Conservation (phyloP, 2,888 invertebrate species). For the Caenorhabditis macrosperma region DNA sequence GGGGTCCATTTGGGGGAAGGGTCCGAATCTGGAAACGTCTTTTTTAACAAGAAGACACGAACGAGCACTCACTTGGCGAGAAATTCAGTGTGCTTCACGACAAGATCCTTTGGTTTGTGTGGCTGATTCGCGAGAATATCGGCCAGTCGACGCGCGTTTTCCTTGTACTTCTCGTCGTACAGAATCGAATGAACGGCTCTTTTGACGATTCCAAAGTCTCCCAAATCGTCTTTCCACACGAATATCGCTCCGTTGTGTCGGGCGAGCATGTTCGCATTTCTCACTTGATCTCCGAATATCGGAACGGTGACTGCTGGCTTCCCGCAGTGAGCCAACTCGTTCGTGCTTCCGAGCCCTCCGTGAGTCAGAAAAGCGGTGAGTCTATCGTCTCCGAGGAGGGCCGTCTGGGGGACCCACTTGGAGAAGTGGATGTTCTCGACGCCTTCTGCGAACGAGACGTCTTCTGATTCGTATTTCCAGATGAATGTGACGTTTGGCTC, state of each 20-base stretch:
- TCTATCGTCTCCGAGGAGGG: slow-evolving; percentile 38
- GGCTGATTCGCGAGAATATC: slow-evolving; percentile 46
- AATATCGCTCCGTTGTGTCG: slow-evolving; percentile 41
- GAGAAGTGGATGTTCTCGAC: slow-evolving; percentile 41
- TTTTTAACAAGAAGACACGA: too few species aligned
- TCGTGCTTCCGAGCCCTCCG: slow-evolving; percentile 55
- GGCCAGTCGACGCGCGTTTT: slow-evolving; percentile 20
- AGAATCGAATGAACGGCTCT: slow-evolving; percentile 31
- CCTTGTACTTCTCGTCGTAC: slow-evolving; percentile 15
- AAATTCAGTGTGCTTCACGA: slow-evolving; percentile 39
- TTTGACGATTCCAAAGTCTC: slow-evolving; percentile 17
- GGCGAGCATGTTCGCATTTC: slow-evolving; percentile 55
- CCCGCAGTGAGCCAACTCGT: slow-evolving; percentile 38
- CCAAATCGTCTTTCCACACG: slow-evolving; percentile 37
- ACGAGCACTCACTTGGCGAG: slow-evolving; percentile 20
- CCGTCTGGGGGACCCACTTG: slow-evolving; percentile 56
- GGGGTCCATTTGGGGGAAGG: slow-evolving; percentile 55
- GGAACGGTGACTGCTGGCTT: slow-evolving; percentile 50
- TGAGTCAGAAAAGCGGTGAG: slow-evolving; percentile 49
- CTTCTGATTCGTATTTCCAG: slow-evolving; percentile 58
- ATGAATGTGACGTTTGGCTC: slow-evolving; percentile 54
- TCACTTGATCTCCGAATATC: slow-evolving; percentile 45
- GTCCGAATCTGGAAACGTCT: slow-evolving; percentile 40
- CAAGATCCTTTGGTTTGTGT: slow-evolving; percentile 40
- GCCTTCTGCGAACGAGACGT: slow-evolving; percentile 16